A percentile compares a stretch with the other conserved stretches of the same genome.
These are phyloP conservation scores for Spodoptera litura DNA, from an alignment of 1,140 invertebrate genomes.

Conservation along the genomic window DNA sequence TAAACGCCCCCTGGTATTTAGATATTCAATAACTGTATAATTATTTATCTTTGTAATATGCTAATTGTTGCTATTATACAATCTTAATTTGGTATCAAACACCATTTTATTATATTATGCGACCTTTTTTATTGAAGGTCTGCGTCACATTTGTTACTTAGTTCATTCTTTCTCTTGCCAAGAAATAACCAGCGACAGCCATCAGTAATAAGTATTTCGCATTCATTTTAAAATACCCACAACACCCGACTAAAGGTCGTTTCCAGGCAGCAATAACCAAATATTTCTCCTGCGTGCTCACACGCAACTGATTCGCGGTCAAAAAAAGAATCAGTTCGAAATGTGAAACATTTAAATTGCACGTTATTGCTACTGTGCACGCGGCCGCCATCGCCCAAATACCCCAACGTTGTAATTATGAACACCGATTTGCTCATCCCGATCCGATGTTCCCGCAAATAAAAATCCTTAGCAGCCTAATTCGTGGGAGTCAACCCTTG, in stretches of 20 bases:
- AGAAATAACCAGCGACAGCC: neutral
- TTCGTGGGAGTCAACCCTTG: conserved; percentile 75
- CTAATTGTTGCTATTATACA: conserved; percentile 9
- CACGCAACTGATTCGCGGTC: conserved; percentile 58
- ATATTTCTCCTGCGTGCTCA: conserved; percentile 61
- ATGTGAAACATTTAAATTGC: conserved; percentile 85
- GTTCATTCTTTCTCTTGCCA: too few species aligned
- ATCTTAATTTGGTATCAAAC: neutral
- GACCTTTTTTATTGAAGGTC: too few species aligned
- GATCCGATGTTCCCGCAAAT: conserved; percentile 71
- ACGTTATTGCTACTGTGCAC: conserved; percentile 81
- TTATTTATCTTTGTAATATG: conserved; percentile 25
- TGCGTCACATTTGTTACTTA: too few species aligned
- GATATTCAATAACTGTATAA: neutral
- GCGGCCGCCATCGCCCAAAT: conserved; percentile 72
- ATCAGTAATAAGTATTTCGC: neutral
- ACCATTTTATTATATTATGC: neutral
- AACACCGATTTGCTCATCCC: conserved; percentile 73
- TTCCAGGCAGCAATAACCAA: conserved; percentile 40
- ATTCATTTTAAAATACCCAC: conserved; percentile 6
- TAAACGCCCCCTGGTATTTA: conserved; percentile 1
- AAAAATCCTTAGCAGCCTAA: conserved; percentile 74
- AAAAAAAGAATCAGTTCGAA: conserved; percentile 72
- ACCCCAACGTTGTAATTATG: conserved; percentile 77
- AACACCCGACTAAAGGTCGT: conserved; percentile 4